Base-by-base conservation (phyloP, 2,888 invertebrate species). In the Lacanobia oleracea region DNA sequence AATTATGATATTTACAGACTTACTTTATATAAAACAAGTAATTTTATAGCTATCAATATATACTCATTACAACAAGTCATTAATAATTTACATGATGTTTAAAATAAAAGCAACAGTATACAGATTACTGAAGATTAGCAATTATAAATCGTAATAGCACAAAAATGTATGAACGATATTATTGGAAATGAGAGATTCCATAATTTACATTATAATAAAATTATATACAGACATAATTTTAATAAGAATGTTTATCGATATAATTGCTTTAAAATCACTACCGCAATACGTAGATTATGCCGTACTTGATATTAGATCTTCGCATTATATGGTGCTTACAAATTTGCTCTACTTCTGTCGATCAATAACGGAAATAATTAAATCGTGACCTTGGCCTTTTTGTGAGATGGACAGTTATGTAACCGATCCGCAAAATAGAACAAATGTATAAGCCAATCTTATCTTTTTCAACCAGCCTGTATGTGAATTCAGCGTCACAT, bases 1-100 rank as follows among this genome's bases (percentile, higher is more conserved):
- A 96, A 95, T 96, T 93, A 93, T 95, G 93, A 93, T 96, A 96
- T 96, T 95, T 96, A 96, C 96, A 96, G 92, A 93, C 94, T 94
- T 96, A 95, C 87, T 85, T 94, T 95, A 95, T 95, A 95, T 94
- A 95, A 96, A 95, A 95, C 95, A 96, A 95, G 94, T 95, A 94
- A 93, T 94, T 94, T 91, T 95, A 96, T 95, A 95, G 95, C 94
- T 96, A 95, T 94, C 90, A 94, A 93, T 94, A 94, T 94, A 94
- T 94, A 94, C 93, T 95, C 94, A 94, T 93, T 93, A 94, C 93
- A 95, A 95, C 93, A 94, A 94, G 94, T 95, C 94, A 94, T 94
- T 94, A 94, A 94, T 94, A 94, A 94, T 95, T 94, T 95, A 95
- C 93, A 95, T 90, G 93, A 91, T 94, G 92, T 92, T 92, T 87